Conservation (phyloP, 2,888 invertebrate genomes). For the Exephanes ischioxanthus region DNA sequence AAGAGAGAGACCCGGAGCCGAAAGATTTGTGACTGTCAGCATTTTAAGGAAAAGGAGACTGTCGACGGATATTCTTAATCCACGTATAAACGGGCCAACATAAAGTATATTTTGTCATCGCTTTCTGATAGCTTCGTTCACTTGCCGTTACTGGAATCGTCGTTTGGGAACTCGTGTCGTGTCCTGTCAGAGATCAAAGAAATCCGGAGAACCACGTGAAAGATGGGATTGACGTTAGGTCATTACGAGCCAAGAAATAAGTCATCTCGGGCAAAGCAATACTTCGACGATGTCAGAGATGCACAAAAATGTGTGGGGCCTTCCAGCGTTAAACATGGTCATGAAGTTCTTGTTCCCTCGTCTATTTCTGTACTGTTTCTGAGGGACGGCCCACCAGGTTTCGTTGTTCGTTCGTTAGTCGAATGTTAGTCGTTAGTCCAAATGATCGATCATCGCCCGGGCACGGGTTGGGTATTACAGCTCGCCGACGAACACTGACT, state of each 20-base stretch:
- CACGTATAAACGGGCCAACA: conserved; percentile 7
- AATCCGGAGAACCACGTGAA: background rate
- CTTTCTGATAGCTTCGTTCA: conserved; percentile 24
- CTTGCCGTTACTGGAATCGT: conserved; percentile 8
- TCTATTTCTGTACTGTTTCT: background rate
- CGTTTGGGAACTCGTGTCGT: conserved; percentile 34
- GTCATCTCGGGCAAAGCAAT: background rate
- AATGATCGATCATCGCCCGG: conserved; percentile 55
- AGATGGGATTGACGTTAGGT: background rate
- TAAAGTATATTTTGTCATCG: conserved; percentile 53
- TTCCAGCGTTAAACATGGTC: background rate
- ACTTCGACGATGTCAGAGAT: background rate
- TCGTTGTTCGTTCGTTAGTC: background rate
- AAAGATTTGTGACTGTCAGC: conserved; percentile 45
- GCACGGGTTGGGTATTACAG: conserved; percentile 17
- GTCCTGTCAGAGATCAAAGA: conserved; percentile 50
- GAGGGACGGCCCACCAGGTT: background rate
- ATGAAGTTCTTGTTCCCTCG: background rate
- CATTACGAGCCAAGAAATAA: background rate
- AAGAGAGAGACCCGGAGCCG: conserved; percentile 18
- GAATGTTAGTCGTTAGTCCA: background rate
- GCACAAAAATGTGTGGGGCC: background rate
- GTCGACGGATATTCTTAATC: conserved; percentile 48
- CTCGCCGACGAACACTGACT: conserved; percentile 66
- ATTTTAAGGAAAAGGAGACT: conserved; percentile 22